A percentile compares a stretch with the other conserved stretches of the same genome.
phyloP scores from a whole-genome alignment of 2,888 invertebrate genomes.

The Tetranychus piercei region DNA sequence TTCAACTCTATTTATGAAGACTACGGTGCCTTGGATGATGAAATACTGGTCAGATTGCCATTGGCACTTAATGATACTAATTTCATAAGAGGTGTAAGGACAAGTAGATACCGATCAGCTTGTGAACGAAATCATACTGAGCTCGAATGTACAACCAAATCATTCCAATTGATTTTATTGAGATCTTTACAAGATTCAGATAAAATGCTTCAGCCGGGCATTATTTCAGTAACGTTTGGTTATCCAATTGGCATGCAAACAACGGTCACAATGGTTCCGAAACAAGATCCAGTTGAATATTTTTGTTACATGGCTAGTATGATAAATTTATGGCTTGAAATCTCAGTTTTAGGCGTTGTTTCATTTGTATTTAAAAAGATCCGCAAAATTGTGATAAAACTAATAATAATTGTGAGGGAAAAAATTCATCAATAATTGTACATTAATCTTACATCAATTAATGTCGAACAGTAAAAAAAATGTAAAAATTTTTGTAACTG shows the following conservation, averaged over 20 bases:
- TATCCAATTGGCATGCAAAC: neutral
- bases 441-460: too few species aligned
- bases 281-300: neutral
- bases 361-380: neutral
- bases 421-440: too few species aligned
- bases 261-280: neutral
- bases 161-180: neutral
- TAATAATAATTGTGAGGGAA: too few species aligned
- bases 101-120: neutral
- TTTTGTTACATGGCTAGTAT: neutral
- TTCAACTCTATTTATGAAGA: neutral
- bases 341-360: neutral
- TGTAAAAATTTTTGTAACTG: too few species aligned
- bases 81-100: neutral
- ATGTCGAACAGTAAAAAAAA: too few species aligned
- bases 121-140: neutral
- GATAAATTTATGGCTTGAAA: neutral
- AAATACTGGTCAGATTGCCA: neutral
- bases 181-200: neutral
- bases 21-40: neutral
- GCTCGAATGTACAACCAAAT: neutral
- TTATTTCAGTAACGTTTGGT: neutral
- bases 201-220: neutral
- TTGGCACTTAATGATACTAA: neutral
- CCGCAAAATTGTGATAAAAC: neutral